These are phyloP conservation scores for Malacosoma neustria DNA, from an alignment of 2,888 invertebrate species.

Conservation along the genomic window DNA sequence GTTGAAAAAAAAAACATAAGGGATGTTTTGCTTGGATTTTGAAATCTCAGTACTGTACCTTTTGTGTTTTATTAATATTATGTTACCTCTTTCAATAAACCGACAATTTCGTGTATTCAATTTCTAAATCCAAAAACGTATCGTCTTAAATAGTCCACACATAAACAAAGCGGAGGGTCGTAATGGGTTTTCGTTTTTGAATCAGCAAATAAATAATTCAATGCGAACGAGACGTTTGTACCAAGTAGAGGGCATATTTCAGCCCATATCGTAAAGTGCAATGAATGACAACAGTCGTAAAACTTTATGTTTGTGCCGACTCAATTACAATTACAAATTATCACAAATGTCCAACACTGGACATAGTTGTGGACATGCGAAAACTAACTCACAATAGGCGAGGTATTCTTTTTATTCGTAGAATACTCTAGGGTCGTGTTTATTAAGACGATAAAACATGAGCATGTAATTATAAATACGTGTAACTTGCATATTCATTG, in stretches of 20 bases:
- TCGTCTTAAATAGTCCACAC: no score
- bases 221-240: conserved; percentile 41
- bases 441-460: no score
- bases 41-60: no score
- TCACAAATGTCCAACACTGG: conserved; percentile 53
- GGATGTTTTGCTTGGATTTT: no score
- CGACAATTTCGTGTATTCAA: no score
- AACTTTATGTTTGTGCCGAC: conserved; percentile 56
- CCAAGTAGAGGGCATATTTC: conserved; percentile 61
- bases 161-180: conserved; percentile 37
- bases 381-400: conserved; percentile 39
- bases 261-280: conserved; percentile 62
- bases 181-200: conserved; percentile 53
- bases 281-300: conserved; percentile 62
- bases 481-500: no score
- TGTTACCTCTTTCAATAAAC: no score
- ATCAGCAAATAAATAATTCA: conserved; percentile 67
- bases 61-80: no score
- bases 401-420: conserved; percentile 18
- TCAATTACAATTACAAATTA: conserved; percentile 73
- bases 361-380: conserved; percentile 36
- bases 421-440: conserved; percentile 2
- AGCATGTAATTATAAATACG: no score
- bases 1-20: no score
- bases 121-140: no score